Evolutionary conservation across 2,888 invertebrate genomes (phyloP), one percentile per base, ranked within the genome.

Genomic region (Drosophila crucigera): DNA sequence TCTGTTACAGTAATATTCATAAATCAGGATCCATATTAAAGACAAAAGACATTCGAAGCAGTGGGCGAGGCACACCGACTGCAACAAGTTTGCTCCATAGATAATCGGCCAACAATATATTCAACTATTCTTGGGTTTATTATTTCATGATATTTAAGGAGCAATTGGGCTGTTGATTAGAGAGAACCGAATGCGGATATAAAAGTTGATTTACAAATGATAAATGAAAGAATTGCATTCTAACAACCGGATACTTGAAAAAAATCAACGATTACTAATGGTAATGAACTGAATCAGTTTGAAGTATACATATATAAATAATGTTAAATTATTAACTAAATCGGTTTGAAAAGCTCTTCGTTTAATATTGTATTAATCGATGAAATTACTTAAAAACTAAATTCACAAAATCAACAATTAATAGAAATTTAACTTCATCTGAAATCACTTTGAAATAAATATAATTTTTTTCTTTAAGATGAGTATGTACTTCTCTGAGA

Each of bases 1-100:
- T 80, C 78, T 80, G 71, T 77, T 78, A 78, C 78, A 83, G 82
- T 81, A 84, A 83, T 87, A 83, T 79, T 83, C 88, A 85, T 85
- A 85, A 85, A 85, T 85, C 85, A 85, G 85, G 68, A 81, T 61
- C 82, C 71, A 71, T 63, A 72, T 76, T 81, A 76, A 76, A 84
- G 84, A 84, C 80, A 87, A 87, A 76, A 70, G 62, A 19, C 64
- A 54, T 64, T 69, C 71, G 68, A 60, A 67, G 69, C 70, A 69
- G 85, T 86, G 88, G 83, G 88, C 88, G 85, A 9, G 14, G 25
- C 47, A 47, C 65, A 47, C 41, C 63, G 47, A 1, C 22, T 31
- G 52, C 47, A 25, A 35, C 54, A 49, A 54, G 39, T 31, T 47
- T 59, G 53, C 53, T 19, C 28, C 55, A n/a, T 1, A 39, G 55